phyloP scores from a whole-genome alignment of 2,888 invertebrate genomes.

The Camptogramma bilineatum region DNA sequence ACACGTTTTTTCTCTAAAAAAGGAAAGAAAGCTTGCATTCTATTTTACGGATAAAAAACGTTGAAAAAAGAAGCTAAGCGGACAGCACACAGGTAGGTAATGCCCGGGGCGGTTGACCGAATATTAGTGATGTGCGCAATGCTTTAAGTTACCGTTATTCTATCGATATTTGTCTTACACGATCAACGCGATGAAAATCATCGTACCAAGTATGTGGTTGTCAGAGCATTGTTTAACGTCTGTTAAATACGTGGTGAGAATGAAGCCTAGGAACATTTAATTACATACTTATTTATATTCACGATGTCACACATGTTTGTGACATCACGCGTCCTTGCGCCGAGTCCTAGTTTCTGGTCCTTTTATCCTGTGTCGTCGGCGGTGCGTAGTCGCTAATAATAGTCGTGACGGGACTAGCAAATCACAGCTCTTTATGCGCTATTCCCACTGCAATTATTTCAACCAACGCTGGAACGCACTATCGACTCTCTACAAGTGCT shows the following conservation, averaged over 20 bases:
- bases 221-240: constrained; percentile 1
- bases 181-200: constrained; percentile 37
- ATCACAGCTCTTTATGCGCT: constrained; percentile 46
- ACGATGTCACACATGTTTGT: constrained; percentile 62
- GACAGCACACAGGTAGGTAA: constrained; percentile 37
- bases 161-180: constrained; percentile 47
- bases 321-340: constrained; percentile 81
- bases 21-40: constrained; percentile 23
- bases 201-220: constrained; percentile 42
- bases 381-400: constrained; percentile 65
- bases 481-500: constrained; percentile 50
- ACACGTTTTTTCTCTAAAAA: constrained; percentile 23
- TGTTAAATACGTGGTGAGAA: constrained; percentile 64
- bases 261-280: constrained; percentile 60
- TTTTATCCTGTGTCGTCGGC: constrained; percentile 80
- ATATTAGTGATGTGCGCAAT: constrained; percentile 47
- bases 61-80: constrained; percentile 31
- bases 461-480: constrained; percentile 48
- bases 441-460: constrained; percentile 40
- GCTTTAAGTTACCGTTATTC: constrained; percentile 45
- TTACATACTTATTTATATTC: constrained; percentile 73
- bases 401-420: constrained; percentile 56
- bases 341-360: constrained; percentile 76
- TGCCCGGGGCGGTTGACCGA: constrained; percentile 43
- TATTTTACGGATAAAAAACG: constrained; percentile 25